Evolutionary conservation across 2,888 invertebrate genomes (phyloP).

Genomic region (Drosophila testacea): DNA sequence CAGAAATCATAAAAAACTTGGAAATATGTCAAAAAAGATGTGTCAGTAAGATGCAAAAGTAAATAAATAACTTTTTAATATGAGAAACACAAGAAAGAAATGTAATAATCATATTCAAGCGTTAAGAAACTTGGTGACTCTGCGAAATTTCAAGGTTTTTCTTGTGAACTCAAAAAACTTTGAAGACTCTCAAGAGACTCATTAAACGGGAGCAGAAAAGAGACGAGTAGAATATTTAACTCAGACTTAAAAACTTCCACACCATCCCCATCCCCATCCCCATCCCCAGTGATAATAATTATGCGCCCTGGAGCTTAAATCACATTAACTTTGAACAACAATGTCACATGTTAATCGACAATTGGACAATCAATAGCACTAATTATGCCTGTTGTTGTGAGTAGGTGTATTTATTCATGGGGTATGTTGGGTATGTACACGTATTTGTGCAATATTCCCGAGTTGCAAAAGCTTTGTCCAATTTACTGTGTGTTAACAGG

Average conservation of each 20-base stretch:
- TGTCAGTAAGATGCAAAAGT: constrained; percentile 29
- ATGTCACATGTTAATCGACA: constrained; percentile 46
- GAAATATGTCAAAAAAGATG: constrained; percentile 25
- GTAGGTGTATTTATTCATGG: not conserved
- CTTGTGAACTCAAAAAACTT: constrained; percentile 30
- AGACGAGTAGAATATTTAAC: constrained; percentile 43
- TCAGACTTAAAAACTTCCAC: constrained; percentile 21
- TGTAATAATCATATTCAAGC: constrained; percentile 49
- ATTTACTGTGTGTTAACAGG: constrained; percentile 6
- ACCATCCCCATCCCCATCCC: not conserved
- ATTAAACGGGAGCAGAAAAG: constrained; percentile 18
- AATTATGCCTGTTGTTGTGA: constrained; percentile 46
- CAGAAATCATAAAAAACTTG: constrained; percentile 34
- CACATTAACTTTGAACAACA: constrained; percentile 18
- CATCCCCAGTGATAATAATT: constrained; percentile 16
- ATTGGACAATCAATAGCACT: constrained; percentile 53
- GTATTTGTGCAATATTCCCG: constrained; percentile 42
- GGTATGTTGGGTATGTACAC: constrained; percentile 1
- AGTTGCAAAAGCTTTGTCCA: constrained; percentile 13
- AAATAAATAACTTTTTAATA: constrained; percentile 55
- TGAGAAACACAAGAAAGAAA: constrained; percentile 13
- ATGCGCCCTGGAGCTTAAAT: constrained; percentile 13
- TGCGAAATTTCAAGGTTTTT: constrained; percentile 16
- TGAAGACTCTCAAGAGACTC: constrained; percentile 44
- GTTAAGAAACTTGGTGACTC: constrained; percentile 25